Percentiles rank a stretch among this genome's conserved stretches.
These are phyloP conservation scores for Eonycteris spelaea DNA, from an alignment of 2,113 vertebrate genomes.

Conservation along the genomic window DNA sequence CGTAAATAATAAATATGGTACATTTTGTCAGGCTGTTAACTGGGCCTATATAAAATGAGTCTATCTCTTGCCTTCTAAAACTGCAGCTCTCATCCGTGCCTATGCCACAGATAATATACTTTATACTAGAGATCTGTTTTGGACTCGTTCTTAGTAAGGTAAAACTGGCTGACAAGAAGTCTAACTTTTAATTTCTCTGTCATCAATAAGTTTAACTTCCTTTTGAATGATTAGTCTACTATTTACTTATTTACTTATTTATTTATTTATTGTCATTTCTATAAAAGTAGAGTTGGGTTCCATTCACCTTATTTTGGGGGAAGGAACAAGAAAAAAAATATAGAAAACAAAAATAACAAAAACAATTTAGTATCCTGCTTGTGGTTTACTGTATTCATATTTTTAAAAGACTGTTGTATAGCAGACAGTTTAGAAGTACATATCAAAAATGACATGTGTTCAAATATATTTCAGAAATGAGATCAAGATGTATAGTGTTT, in stretches of 20 bases:
- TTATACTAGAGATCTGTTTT: neutral
- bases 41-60: neutral
- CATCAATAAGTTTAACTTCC: neutral
- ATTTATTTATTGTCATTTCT: neutral
- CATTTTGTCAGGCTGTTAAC: neutral
- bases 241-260: neutral
- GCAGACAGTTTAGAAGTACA: neutral
- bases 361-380: neutral
- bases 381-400: neutral
- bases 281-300: neutral
- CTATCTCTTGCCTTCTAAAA: neutral
- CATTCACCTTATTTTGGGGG: neutral
- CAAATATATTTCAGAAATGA: neutral
- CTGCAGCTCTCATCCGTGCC: neutral
- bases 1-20: neutral
- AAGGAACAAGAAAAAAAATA: neutral
- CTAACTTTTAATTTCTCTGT: neutral
- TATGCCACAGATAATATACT: neutral
- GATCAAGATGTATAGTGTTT: neutral
- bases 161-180: neutral
- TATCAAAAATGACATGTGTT: neutral
- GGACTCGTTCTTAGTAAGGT: neutral
- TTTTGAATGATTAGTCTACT: neutral
- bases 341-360: neutral
- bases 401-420: neutral